Conservation (phyloP, 2,888 invertebrate genomes). For the Drosophila robusta region DNA sequence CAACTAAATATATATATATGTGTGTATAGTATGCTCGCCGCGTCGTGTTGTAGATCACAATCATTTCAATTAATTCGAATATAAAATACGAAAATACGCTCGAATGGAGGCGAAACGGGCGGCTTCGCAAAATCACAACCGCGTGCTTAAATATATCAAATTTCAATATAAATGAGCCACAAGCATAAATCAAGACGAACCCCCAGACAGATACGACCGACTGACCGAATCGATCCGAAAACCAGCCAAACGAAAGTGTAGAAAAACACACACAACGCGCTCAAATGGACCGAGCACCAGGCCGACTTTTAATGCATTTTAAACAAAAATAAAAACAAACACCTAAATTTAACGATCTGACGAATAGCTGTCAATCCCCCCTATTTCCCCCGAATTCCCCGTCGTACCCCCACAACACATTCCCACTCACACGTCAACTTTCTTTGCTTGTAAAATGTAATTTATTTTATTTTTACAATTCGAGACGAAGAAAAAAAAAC, state of each 20-base stretch:
- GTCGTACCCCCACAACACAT: background rate
- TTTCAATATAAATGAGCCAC: constrained; percentile 78
- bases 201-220: constrained; percentile 32
- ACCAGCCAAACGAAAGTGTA: constrained; percentile 58
- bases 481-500: constrained; percentile 16
- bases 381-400: too few relatives aligned
- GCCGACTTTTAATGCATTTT: constrained; percentile 58
- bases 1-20: background rate
- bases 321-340: constrained; percentile 27
- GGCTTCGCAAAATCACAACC: constrained; percentile 72
- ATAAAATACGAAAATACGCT: constrained; percentile 69
- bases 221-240: constrained; percentile 18
- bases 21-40: constrained; percentile 34
- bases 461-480: constrained; percentile 71
- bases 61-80: constrained; percentile 79
- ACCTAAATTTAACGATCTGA: constrained; percentile 66
- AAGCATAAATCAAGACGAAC: constrained; percentile 70
- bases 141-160: constrained; percentile 76
- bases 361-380: constrained; percentile 67
- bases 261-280: constrained; percentile 47
- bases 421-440: constrained; percentile 33
- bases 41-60: constrained; percentile 77
- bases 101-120: constrained; percentile 51
- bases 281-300: constrained; percentile 22
- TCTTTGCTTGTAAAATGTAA: constrained; percentile 63